Evolutionary conservation across 30 jellyfish, hydroid and myxozoan species (phyloP), one percentile per base, ranked within the genome.

Genomic region (Mastigias papua): DNA sequence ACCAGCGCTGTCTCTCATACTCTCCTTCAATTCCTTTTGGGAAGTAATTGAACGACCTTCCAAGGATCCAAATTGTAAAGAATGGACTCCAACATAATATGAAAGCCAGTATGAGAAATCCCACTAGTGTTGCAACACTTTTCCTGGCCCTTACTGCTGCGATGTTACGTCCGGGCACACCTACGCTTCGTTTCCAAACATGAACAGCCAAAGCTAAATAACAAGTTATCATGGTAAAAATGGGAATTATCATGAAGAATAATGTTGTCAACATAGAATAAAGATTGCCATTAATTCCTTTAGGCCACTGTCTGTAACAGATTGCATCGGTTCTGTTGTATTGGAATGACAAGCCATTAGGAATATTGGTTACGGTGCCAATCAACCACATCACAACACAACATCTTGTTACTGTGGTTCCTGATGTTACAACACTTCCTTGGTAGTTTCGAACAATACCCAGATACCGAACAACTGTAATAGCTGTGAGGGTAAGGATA

Each of bases 41-140:
- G 37, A 63, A 63, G 37, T 22, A 63, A 0, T 63, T 27, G 26
- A 63, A 25, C 7, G 74, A n/a, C 19, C 74, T 63, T 23, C 74
- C 74, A 23, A 63, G 35, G 74, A 26, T 63, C 74, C 74, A 63
- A 8, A 25, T 63, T 27, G 42, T 23, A 27, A 63, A 63, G 74
- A 63, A 63, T 26, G 74, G 74, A 25, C 46, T 27, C 74, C 74
- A 63, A 42, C 74, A 63, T 1, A 63, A 2, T 10, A 27, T 27
- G 20, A 22, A 27, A 63, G 74, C 42, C 42, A 63, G 6, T 27
- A 63, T 23, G 15, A 63, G 42, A 5, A 63, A 25, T 2, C 74
- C 74, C 9, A 63, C 19, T 4, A 63, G 37, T 20, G 19, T 26
- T 20, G 74, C 42, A 8, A 63, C 42, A 25, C 74, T 63, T 19